These are phyloP conservation scores for Istiophorus platypterus DNA, from an alignment of 2,113 vertebrate species.

Conservation along the genomic window DNA sequence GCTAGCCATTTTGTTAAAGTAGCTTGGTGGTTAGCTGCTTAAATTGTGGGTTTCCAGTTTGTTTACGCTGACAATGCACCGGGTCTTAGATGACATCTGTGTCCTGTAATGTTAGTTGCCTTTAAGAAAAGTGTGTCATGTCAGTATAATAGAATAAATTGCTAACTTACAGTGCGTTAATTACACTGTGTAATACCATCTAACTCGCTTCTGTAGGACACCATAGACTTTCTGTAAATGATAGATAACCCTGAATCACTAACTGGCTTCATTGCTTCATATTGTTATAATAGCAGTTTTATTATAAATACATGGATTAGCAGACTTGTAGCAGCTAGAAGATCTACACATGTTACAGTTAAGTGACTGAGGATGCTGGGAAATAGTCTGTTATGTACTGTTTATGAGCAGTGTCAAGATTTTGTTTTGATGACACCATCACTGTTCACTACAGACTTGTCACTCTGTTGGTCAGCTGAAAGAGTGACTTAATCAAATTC, in stretches of 20 bases:
- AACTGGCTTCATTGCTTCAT: neutral
- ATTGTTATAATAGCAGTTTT: neutral
- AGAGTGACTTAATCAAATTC: neutral
- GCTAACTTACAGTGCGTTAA: neutral
- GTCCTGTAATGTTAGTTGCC: neutral
- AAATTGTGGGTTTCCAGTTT: neutral
- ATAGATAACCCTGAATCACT: neutral
- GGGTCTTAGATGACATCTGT: neutral
- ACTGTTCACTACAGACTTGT: neutral
- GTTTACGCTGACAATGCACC: neutral
- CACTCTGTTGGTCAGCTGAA: neutral
- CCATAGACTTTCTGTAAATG: neutral
- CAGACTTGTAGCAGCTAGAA: neutral
- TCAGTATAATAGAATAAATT: neutral
- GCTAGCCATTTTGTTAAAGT: conserved; percentile 61
- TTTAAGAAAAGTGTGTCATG: neutral
- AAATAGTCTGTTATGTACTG: neutral
- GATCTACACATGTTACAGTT: neutral
- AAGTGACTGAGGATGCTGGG: neutral
- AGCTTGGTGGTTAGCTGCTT: neutral
- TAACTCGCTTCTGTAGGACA: neutral
- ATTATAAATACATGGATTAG: neutral
- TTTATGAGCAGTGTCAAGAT: neutral
- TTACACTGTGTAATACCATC: neutral
- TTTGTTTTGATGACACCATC: neutral